Base-by-base conservation (phyloP, 2,797 vertebrate species). In the Gambelia wislizenii region DNA sequence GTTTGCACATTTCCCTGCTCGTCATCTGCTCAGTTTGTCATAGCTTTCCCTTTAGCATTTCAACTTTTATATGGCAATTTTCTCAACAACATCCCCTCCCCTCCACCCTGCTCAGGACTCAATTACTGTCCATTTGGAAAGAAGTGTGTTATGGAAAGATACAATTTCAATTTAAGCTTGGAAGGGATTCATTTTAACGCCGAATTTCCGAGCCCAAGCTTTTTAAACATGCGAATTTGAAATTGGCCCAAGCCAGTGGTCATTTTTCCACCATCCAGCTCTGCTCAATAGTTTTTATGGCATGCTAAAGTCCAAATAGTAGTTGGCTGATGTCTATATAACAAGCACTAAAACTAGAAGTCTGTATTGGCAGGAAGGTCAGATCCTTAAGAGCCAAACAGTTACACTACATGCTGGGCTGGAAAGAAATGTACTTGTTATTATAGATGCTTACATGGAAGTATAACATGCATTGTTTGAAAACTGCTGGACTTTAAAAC, bases 121-220 rank as follows among this genome's bases (percentile, higher is more conserved):
- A 42, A 52, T 54, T 81, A 27, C 1, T 10, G 39, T 20, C 16
- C 12, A n/a, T 59, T 82, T 74, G 52, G 69, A 82, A 56, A 47
- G 33, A 47, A 74, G 20, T 5, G 4, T 36, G 18, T 36, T 74
- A 74, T 74, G 47, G 67, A 74, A 18, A 16, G 39, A 61, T 47
- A 30, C 36, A 74, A 74, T 74, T 87, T 82, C 86, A 87, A 70
- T 87, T 87, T 87, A 44, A 74, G 52, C 36, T 72, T 6, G 30
- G 52, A 54, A n/a, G 44, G 36, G 64, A 42, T 74, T 52, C 30
- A 22, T 59, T 81, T 81, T 44, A 72, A 30, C 8, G 14, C 33
- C 14, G 36, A 59, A 70, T 25, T 14, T 2, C 67, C n/a, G 9
- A 56, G 42, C 52, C 86, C 70, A 82, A 74, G 52, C 67, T 52